phyloP scores from a whole-genome alignment of 2,797 vertebrate species.

The Propithecus deckenii region DNA sequence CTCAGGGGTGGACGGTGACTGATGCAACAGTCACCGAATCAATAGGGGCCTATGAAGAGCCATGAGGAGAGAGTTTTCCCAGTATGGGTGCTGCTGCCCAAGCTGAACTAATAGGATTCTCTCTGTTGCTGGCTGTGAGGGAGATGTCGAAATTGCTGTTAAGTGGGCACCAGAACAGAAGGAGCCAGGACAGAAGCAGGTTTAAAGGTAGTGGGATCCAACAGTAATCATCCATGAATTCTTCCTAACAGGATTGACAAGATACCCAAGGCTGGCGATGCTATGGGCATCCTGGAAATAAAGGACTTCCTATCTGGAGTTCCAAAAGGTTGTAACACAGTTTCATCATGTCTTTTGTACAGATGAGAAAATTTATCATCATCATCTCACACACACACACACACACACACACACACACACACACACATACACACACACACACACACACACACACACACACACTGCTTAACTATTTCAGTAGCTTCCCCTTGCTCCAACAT shows the following conservation, averaged over 20 bases:
- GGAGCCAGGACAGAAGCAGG: not conserved
- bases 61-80: not conserved
- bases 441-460: not conserved
- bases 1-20: not conserved
- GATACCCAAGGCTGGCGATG: not conserved
- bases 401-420: not conserved
- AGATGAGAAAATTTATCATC: not conserved
- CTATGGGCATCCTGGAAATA: not conserved
- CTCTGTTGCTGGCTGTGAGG: not conserved
- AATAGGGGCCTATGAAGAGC: not conserved
- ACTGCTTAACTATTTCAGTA: not conserved
- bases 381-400: not conserved
- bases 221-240: not conserved
- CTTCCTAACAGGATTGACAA: not conserved
- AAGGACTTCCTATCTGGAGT: not conserved
- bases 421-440: not conserved
- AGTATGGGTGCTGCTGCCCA: not conserved
- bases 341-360: not conserved
- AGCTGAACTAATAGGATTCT: not conserved
- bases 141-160: not conserved
- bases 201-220: not conserved
- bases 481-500: conserved; percentile 8
- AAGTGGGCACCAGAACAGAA: not conserved
- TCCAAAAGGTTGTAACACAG: not conserved
- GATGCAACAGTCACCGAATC: not conserved